These are phyloP conservation scores for Cassiopea andromeda DNA, from an alignment of 30 jellyfish, hydroid and myxozoan species.

Conservation along the genomic window DNA sequence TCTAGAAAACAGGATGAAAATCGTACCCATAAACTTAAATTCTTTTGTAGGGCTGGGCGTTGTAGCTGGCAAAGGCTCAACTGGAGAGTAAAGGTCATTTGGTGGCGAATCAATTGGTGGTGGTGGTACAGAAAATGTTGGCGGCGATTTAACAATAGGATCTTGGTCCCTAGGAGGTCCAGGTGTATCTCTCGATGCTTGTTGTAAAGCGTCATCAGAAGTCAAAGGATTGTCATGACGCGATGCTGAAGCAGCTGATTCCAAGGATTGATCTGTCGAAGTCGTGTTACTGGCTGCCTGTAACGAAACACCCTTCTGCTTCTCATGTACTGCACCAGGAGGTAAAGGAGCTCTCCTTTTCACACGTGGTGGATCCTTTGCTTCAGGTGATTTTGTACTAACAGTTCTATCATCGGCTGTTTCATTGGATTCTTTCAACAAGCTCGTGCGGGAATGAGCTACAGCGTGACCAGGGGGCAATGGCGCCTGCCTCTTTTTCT, in stretches of 20 bases:
- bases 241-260: conserved; percentile 13
- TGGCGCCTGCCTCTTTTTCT: conserved; percentile 69
- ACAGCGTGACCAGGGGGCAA: conserved; percentile 55
- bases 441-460: conserved; percentile 15
- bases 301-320: not conserved
- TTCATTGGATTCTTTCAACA: conserved; percentile 7
- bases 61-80: conserved; percentile 52
- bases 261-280: conserved; percentile 10
- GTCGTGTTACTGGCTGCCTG: conserved; percentile 19
- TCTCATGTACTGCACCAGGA: conserved; percentile 27
- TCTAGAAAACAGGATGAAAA: not conserved
- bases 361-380: not conserved
- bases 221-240: not conserved
- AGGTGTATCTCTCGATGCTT: conserved; percentile 18
- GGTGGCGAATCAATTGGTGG: conserved; percentile 88
- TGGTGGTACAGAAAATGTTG: conserved; percentile 74
- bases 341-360: conserved; percentile 68
- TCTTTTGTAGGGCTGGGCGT: conserved; percentile 20
- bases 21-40: conserved; percentile 24
- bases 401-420: conserved; percentile 38
- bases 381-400: conserved; percentile 23
- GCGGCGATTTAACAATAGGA: conserved; percentile 54
- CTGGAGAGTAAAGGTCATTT: conserved; percentile 69
- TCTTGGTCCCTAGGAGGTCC: conserved; percentile 6
- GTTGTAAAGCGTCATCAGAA: conserved; percentile 3